A percentile compares a stretch with the other conserved stretches of the same genome.
phyloP scores from a whole-genome alignment of 2,797 vertebrate genomes.

The Chiroxiphia lanceolata region DNA sequence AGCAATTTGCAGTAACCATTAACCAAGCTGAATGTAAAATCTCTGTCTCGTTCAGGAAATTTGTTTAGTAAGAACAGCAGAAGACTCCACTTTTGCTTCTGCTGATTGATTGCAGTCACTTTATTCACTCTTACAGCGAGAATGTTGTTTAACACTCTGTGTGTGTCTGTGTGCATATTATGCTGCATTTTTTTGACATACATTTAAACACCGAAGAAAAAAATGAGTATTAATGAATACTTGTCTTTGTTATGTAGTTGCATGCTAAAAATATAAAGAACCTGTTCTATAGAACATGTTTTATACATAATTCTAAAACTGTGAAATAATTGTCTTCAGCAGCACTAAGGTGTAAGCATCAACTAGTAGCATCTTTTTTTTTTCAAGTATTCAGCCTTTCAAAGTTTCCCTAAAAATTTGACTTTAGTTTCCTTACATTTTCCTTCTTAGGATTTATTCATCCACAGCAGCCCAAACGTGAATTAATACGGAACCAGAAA shows the following conservation, averaged over 20 bases:
- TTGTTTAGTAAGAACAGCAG: not conserved
- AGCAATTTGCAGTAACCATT: not conserved
- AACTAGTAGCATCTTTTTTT: not conserved
- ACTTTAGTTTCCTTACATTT: not conserved
- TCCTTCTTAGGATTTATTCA: not conserved
- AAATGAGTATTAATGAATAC: not conserved
- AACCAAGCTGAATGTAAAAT: not conserved
- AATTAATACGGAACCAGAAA: not conserved
- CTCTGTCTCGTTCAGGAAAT: not conserved
- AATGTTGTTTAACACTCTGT: conserved; percentile 1
- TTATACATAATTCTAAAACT: not conserved
- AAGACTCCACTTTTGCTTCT: not conserved
- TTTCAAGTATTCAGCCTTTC: not conserved
- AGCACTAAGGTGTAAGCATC: not conserved
- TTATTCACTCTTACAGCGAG: not conserved
- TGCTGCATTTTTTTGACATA: not conserved
- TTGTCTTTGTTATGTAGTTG: not conserved
- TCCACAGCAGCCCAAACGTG: not conserved
- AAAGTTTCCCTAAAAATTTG: not conserved
- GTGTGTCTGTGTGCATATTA: not conserved
- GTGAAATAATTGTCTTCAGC: not conserved
- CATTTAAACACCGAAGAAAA: not conserved
- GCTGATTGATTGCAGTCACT: not conserved
- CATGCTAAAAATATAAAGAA: not conserved
- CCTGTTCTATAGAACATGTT: not conserved